Evolutionary conservation across 2,113 vertebrate species (phyloP).

Genomic region (Oncorhynchus gorbuscha): DNA sequence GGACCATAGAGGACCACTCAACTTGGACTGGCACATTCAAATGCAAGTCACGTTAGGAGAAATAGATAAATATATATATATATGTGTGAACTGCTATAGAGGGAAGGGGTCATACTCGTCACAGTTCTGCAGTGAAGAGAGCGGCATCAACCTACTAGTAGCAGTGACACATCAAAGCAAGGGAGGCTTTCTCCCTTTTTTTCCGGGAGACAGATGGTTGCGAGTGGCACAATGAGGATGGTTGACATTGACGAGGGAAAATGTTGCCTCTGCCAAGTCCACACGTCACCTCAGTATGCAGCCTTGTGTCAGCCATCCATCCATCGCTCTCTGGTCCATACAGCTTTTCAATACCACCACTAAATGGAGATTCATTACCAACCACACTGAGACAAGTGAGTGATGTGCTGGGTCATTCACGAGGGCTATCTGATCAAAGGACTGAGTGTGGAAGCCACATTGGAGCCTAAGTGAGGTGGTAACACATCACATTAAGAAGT

Average conservation of each 20-base stretch:
- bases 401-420: not conserved
- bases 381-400: not conserved
- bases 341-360: slow-evolving; percentile 12
- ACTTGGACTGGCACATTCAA: not conserved
- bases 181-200: not conserved
- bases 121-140: not conserved
- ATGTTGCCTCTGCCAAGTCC: slow-evolving; percentile 30
- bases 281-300: slow-evolving; percentile 22
- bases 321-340: not conserved
- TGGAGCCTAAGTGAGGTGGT: too few relatives aligned
- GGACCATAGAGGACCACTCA: not conserved
- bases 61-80: not conserved
- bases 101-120: not conserved
- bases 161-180: slow-evolving; percentile 27
- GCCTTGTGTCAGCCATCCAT: slow-evolving; percentile 2
- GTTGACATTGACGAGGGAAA: slow-evolving; percentile 41
- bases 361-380: not conserved
- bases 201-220: slow-evolving; percentile 13
- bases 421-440: not conserved
- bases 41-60: not conserved
- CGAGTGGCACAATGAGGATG: slow-evolving; percentile 29
- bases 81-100: not conserved
- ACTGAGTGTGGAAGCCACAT: not conserved
- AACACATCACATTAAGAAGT: too few relatives aligned
- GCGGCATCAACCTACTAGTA: too few relatives aligned